phyloP scores from a whole-genome alignment of 1,140 invertebrate genomes.

The Lordiphosa clarofinis region DNA sequence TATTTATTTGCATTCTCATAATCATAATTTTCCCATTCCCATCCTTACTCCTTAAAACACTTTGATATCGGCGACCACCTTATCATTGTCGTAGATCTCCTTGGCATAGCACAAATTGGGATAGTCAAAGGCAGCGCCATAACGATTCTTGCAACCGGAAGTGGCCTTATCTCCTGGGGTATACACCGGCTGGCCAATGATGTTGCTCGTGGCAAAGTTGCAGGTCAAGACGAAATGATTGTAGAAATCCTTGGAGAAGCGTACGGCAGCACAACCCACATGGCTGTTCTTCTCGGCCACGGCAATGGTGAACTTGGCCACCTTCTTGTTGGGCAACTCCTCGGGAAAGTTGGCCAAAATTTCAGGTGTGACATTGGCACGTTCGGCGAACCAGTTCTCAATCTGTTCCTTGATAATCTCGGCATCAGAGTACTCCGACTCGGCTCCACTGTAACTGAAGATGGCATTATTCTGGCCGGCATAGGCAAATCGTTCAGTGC shows the following conservation, averaged over 20 bases:
- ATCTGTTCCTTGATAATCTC: slow-evolving; percentile 55
- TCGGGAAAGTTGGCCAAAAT: slow-evolving; percentile 43
- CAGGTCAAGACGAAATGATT: slow-evolving; percentile 44
- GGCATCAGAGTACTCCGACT: slow-evolving; percentile 46
- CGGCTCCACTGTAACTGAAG: slow-evolving; percentile 53
- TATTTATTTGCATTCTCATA: slow-evolving; percentile 23
- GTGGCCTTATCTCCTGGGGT: slow-evolving; percentile 25
- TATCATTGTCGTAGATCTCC: slow-evolving; percentile 41
- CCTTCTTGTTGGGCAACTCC: slow-evolving; percentile 33
- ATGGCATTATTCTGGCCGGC: slow-evolving; percentile 57
- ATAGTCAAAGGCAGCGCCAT: slow-evolving; percentile 37
- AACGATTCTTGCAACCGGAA: slow-evolving; percentile 30
- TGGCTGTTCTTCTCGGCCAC: slow-evolving; percentile 40
- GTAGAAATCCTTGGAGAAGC: slow-evolving; percentile 29
- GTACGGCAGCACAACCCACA: slow-evolving; percentile 34
- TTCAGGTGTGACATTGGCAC: slow-evolving; percentile 24
- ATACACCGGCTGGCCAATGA: slow-evolving; percentile 34
- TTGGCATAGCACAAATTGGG: slow-evolving; percentile 39
- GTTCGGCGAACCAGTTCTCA: slow-evolving; percentile 52
- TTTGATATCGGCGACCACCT: slow-evolving; percentile 12
- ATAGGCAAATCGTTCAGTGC: slow-evolving; percentile 55
- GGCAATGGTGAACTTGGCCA: slow-evolving; percentile 44
- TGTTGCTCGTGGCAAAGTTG: slow-evolving; percentile 38
- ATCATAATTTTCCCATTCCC: neutral
- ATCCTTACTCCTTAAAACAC: neutral